phyloP scores from a whole-genome alignment of 2,888 invertebrate species.

The Helicoverpa assulta region DNA sequence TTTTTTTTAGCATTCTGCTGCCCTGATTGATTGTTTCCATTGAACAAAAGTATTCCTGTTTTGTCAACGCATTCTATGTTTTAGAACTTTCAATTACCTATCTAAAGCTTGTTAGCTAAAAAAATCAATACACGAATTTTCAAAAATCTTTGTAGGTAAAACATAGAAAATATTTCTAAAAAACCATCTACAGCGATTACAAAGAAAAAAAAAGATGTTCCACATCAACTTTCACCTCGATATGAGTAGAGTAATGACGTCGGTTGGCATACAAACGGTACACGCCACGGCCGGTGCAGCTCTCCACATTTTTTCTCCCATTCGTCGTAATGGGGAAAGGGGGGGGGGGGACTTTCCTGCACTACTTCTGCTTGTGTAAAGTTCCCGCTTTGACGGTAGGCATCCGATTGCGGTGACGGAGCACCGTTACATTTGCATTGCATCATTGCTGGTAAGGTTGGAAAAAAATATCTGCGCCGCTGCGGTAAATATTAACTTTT shows the following conservation, averaged over 20 bases:
- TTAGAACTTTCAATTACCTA: too few relatives aligned
- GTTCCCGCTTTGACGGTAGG: constrained; percentile 61
- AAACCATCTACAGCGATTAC: constrained; percentile 19
- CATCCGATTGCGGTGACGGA: constrained; percentile 67
- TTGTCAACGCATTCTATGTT: too few relatives aligned
- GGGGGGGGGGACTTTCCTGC: constrained; percentile 45
- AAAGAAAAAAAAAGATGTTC: constrained; percentile 54
- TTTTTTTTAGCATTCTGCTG: too few relatives aligned
- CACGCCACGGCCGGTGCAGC: constrained; percentile 55
- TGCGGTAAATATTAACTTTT: neutral
- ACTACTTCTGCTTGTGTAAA: constrained; percentile 57
- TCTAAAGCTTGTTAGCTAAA: too few relatives aligned
- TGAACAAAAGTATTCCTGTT: too few relatives aligned
- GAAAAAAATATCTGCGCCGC: constrained; percentile 41
- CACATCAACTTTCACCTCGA: constrained; percentile 74
- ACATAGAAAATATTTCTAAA: neutral
- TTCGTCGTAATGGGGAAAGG: constrained; percentile 51
- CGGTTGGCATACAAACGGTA: constrained; percentile 60
- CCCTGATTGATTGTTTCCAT: too few relatives aligned
- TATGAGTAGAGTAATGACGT: constrained; percentile 73
- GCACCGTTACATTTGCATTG: constrained; percentile 82
- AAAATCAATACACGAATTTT: neutral
- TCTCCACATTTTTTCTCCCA: constrained; percentile 51
- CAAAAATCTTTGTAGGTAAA: neutral
- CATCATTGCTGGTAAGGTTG: constrained; percentile 73